Percentiles rank a stretch among this genome's conserved stretches.
Evolutionary conservation across 2,888 invertebrate species (phyloP).

Genomic region (Isotomurus palustris): DNA sequence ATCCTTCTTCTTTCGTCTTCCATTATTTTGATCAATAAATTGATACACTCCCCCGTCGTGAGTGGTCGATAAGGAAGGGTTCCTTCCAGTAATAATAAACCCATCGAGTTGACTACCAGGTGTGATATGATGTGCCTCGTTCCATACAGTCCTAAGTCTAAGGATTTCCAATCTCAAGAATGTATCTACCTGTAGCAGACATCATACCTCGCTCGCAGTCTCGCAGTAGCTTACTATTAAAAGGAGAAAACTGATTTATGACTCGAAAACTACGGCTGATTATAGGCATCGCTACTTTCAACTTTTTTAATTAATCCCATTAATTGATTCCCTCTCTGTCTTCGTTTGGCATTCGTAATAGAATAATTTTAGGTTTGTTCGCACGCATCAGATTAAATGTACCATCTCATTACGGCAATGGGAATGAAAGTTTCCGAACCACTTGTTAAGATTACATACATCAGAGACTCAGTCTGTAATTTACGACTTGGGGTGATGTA

Average conservation of each 20-base stretch:
- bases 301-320: slow-evolving; percentile 15
- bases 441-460: background rate
- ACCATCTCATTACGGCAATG: too few relatives aligned
- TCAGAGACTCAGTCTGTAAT: background rate
- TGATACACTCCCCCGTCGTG: slow-evolving; percentile 16
- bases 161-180: background rate
- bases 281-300: slow-evolving; percentile 8
- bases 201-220: too few relatives aligned
- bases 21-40: slow-evolving; percentile 18
- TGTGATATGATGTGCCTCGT: too few relatives aligned
- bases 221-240: too few relatives aligned
- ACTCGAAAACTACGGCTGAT: background rate
- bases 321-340: slow-evolving; percentile 15
- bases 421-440: too few relatives aligned
- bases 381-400: too few relatives aligned
- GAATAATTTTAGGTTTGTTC: too few relatives aligned
- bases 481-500: too few relatives aligned
- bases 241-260: slow-evolving; percentile 10
- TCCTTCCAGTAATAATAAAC: background rate
- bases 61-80: slow-evolving; percentile 15
- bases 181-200: slow-evolving; percentile 9
- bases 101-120: background rate
- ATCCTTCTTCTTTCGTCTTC: background rate
- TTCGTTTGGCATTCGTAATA: too few relatives aligned
- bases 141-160: too few relatives aligned